These are phyloP conservation scores for Xanthia togata DNA, from an alignment of 2,888 invertebrate species.

Conservation along the genomic window DNA sequence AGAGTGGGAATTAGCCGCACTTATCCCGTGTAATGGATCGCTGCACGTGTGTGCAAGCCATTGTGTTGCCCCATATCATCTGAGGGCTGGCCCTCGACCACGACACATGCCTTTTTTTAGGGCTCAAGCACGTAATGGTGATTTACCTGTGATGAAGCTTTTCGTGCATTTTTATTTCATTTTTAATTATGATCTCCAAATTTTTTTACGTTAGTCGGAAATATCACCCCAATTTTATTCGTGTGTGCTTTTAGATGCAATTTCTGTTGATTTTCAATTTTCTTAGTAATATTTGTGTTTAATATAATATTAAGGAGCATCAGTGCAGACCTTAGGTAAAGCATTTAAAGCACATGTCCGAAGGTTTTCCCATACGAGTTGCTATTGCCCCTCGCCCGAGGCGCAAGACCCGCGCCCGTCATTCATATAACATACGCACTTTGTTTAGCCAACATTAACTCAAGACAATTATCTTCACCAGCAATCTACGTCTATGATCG, in stretches of 20 bases:
- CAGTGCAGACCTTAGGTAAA: slow-evolving; percentile 58
- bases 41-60: slow-evolving; percentile 78
- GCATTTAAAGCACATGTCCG: slow-evolving; percentile 63
- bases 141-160: slow-evolving; percentile 27
- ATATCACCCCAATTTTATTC: not conserved
- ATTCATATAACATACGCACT: slow-evolving; percentile 80
- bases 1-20: slow-evolving; percentile 86
- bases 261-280: not conserved
- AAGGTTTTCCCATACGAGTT: slow-evolving; percentile 82
- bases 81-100: slow-evolving; percentile 60
- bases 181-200: not conserved
- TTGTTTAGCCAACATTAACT: slow-evolving; percentile 85
- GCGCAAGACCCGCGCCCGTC: slow-evolving; percentile 78
- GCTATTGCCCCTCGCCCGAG: slow-evolving; percentile 76
- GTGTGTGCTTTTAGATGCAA: not conserved
- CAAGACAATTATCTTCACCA: slow-evolving; percentile 85
- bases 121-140: slow-evolving; percentile 29
- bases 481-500: slow-evolving; percentile 80
- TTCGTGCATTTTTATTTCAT: not conserved
- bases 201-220: not conserved
- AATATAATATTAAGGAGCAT: slow-evolving; percentile 17
- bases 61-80: slow-evolving; percentile 74
- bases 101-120: slow-evolving; percentile 51
- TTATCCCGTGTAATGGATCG: slow-evolving; percentile 87
- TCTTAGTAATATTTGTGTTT: not conserved